Base-by-base conservation (phyloP, 1,140 invertebrate species). In the Trialeurodes vaporariorum region DNA sequence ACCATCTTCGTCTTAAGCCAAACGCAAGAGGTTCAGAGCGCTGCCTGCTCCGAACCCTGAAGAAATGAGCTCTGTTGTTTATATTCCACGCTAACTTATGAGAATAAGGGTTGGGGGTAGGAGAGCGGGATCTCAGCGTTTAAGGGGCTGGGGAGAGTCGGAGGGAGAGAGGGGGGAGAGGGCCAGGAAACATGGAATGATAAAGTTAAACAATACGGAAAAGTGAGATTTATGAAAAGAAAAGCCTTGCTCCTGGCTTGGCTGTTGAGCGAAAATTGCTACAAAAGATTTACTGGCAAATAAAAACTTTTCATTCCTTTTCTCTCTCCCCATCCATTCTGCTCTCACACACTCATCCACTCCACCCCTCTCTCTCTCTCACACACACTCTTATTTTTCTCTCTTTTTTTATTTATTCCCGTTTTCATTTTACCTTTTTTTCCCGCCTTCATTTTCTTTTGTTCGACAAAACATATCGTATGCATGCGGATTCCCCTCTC, bases 171-270 rank as follows among this genome's bases (percentile, higher is more conserved):
- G 5, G 5, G 34, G 5, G 34, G 34, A 17, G 34, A 17, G 17
- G 34, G 34, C 5, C 5, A 17, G 34, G 17, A 17, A 17, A 49
- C 34, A 49, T 49, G 34, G 34, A 49, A 49, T 49, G 34, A 49
- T 49, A 49, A 49, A 49, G 34, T 49, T 49, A 49, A 49, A 49
- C 34, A 49, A 49, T 49, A 49, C 34, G 34, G 34, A 49, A 49
- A 49, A 49, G 34, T 49, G 34, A 49, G 34, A 49, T 49, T 49
- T 49, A 49, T 49, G 34, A 49, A 49, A 49, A 49, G 34, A 49
- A 49, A 49, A 49, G 34, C 34, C 34, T 17, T 17, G 34, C 34
- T 5, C 34, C 34, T 17, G 34, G 17, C 34, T 17, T 49, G 34
- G 34, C 34, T 49, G 34, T 49, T 49, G 34, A 49, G 34, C 5